These are phyloP conservation scores for Danio jaintianensis DNA, from an alignment of 2,797 vertebrate species.

Conservation along the genomic window DNA sequence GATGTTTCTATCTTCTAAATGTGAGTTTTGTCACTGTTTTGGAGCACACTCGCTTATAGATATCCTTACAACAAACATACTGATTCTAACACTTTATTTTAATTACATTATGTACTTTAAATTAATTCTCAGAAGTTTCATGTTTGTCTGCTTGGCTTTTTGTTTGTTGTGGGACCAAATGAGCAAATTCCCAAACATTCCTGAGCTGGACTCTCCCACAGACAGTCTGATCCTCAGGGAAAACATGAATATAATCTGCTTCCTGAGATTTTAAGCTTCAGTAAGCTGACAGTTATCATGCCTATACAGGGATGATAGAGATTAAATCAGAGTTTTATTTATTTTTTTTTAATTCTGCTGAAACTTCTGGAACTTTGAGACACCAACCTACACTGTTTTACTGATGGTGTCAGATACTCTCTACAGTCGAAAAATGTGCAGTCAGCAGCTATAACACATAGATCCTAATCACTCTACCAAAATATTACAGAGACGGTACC, in stretches of 20 bases:
- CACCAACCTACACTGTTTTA: not conserved
- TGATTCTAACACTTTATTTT: too few relatives aligned
- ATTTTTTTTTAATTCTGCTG: not conserved
- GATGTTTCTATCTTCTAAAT: too few relatives aligned
- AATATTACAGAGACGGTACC: too few relatives aligned
- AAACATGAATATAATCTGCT: constrained; percentile 17
- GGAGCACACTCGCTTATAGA: too few relatives aligned
- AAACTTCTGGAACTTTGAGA: not conserved
- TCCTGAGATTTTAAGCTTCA: not conserved
- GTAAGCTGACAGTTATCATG: not conserved
- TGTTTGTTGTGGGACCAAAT: too few relatives aligned
- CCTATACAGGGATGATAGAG: not conserved
- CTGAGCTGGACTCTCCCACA: not conserved
- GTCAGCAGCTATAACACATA: not conserved
- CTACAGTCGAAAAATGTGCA: too few relatives aligned
- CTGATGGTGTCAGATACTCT: not conserved
- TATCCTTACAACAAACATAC: too few relatives aligned
- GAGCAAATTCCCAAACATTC: constrained; percentile 8
- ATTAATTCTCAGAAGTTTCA: not conserved
- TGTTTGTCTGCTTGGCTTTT: not conserved
- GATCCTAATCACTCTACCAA: too few relatives aligned
- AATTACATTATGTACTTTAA: too few relatives aligned
- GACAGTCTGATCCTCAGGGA: not conserved
- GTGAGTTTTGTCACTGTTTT: too few relatives aligned
- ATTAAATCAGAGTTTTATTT: not conserved